Evolutionary conservation across 2,888 invertebrate genomes (phyloP), one percentile per base, ranked within the genome.

Genomic region (Punctoribates punctum): DNA sequence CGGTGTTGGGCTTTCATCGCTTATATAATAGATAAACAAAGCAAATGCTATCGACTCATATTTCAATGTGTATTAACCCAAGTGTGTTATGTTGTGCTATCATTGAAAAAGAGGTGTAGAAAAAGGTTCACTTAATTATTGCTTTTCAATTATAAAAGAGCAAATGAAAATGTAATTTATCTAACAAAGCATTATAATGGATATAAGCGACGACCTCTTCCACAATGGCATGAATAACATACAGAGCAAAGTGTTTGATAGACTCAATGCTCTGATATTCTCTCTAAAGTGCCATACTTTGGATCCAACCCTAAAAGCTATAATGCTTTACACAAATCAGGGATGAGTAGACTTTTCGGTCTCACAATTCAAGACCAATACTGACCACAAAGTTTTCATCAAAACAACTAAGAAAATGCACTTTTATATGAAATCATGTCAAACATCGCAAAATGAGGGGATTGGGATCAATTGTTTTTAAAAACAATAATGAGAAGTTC

Each of bases 151-250:
- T 42, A 70, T 70, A 70, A 70, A 34, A 70, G 65, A 34, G 46
- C 70, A 70, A 70, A 70, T 70, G 70, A 70, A 70, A 70, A 70
- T 46, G 38, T 70, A 70, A 70, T 70, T 70, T 70, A 70, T 70
- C 70, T n/a, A 46, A 70, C 70, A 70, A 70, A 70, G 70, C 70
- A 70, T 42, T 11, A 70, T 46, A 70, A 46, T 70, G 46, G 70
- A 70, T 70, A 70, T 70, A 70, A 70, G 70, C 70, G 70, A 23
- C 70, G 46, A 70, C 70, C 70, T 70, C 23, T 34, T 8, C 9
- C 23, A 70, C 46, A 70, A 38, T 17, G 29, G 29, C 5, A 4
- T 8, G 67, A 4, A 42, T 8, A 20, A 5, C 20, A 8, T 34
- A 8, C 34, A 34, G 34, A 6, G 34, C 34, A 34, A 34, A 34